phyloP scores from a whole-genome alignment of 2,888 invertebrate genomes.

The Morpho helenor region DNA sequence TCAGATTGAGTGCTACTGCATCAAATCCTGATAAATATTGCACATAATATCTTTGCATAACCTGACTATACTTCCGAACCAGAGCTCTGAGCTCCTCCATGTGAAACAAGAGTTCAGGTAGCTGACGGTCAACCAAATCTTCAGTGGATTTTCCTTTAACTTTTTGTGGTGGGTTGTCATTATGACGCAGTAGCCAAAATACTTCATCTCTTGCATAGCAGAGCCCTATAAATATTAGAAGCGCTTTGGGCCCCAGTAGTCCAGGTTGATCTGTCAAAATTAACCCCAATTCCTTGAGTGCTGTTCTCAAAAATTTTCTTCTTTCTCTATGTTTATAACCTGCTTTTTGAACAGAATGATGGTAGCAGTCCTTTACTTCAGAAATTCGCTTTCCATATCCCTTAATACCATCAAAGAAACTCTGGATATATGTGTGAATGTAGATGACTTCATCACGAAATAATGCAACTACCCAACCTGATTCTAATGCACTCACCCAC shows the following conservation, averaged over 20 bases:
- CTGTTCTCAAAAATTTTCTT: slow-evolving; percentile 96
- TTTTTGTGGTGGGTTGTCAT: slow-evolving; percentile 96
- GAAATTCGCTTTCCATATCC: slow-evolving; percentile 94
- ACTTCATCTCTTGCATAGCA: slow-evolving; percentile 98
- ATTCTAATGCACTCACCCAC: slow-evolving; percentile 95
- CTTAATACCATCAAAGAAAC: slow-evolving; percentile 96
- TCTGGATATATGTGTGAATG: slow-evolving; percentile 95
- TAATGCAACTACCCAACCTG: slow-evolving; percentile 95
- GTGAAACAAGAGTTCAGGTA: slow-evolving; percentile 98
- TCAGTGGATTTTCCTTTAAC: slow-evolving; percentile 93
- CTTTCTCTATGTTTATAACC: slow-evolving; percentile 96
- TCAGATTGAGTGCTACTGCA: slow-evolving; percentile 92
- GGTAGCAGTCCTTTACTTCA: slow-evolving; percentile 97
- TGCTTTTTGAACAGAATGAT: slow-evolving; percentile 93
- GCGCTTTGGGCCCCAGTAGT: slow-evolving; percentile 96
- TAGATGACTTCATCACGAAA: slow-evolving; percentile 98
- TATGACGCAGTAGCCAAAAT: slow-evolving; percentile 96
- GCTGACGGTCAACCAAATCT: slow-evolving; percentile 95
- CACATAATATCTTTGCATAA: slow-evolving; percentile 98
- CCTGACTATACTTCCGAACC: slow-evolving; percentile 97
- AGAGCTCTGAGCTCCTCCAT: slow-evolving; percentile 98
- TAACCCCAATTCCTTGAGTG: slow-evolving; percentile 95
- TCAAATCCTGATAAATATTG: slow-evolving; percentile 98
- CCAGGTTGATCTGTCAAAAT: slow-evolving; percentile 99
- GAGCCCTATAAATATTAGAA: slow-evolving; percentile 97